Percentiles rank a stretch among this genome's conserved stretches.
Conservation (phyloP, 2,888 invertebrate genomes). For the Steinernema carpocapsae region DNA sequence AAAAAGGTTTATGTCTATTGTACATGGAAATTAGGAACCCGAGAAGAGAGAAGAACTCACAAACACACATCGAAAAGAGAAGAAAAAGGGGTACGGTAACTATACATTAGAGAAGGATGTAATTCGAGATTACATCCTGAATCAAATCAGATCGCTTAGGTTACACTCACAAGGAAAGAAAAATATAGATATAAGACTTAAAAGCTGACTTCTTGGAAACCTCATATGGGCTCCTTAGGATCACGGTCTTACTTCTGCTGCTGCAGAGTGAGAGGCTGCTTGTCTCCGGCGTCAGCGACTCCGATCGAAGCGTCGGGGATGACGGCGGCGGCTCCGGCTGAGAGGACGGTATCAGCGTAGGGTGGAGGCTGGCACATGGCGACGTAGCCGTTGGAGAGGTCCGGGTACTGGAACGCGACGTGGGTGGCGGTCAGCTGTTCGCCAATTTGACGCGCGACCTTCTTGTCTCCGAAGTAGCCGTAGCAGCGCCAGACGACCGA, state of each 20-base stretch:
- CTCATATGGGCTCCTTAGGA: too few relatives aligned
- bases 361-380: slow-evolving; percentile 59
- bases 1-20: background rate
- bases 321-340: slow-evolving; percentile 29
- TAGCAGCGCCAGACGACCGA: slow-evolving; percentile 67
- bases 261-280: too few relatives aligned
- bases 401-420: slow-evolving; percentile 65
- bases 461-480: slow-evolving; percentile 67
- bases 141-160: too few relatives aligned
- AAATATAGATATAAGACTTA: too few relatives aligned
- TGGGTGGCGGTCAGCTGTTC: slow-evolving; percentile 64
- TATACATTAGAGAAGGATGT: too few relatives aligned
- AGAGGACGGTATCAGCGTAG: slow-evolving; percentile 49
- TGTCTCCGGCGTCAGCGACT: background rate
- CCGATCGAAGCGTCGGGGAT: slow-evolving; percentile 15
- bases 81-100: too few relatives aligned
- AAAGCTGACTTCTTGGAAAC: too few relatives aligned
- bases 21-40: slow-evolving; percentile 4
- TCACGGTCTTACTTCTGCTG: too few relatives aligned
- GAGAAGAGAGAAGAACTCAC: background rate
- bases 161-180: too few relatives aligned
- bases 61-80: too few relatives aligned
- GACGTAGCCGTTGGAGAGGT: slow-evolving; percentile 44
- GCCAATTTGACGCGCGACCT: slow-evolving; percentile 66
- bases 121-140: too few relatives aligned